Conservation (phyloP, 2,797 vertebrate genomes). For the Enteromius unitaeniatus region DNA sequence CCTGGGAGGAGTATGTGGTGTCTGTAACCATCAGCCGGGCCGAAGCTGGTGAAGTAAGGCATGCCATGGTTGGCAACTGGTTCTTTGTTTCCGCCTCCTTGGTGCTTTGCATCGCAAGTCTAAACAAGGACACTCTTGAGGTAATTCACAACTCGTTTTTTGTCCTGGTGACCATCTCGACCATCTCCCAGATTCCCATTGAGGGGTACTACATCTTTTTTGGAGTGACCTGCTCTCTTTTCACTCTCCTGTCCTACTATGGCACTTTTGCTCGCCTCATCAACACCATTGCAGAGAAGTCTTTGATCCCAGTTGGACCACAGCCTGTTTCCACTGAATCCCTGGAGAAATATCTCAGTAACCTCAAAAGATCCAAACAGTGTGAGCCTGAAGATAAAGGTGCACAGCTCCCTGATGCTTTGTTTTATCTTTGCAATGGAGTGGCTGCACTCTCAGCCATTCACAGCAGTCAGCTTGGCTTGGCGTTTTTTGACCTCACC, state of each 20-base stretch:
- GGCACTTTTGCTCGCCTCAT: conserved; percentile 84
- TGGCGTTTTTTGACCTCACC: conserved; percentile 75
- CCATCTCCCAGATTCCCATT: conserved; percentile 81
- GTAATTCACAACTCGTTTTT: conserved; percentile 83
- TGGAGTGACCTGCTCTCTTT: conserved; percentile 82
- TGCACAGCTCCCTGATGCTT: conserved; percentile 75
- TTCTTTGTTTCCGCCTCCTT: conserved; percentile 83
- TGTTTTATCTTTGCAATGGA: conserved; percentile 88
- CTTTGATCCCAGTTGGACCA: conserved; percentile 81
- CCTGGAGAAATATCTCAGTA: conserved; percentile 67
- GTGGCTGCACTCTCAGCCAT: conserved; percentile 83
- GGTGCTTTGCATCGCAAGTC: conserved; percentile 78
- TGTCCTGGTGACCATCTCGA: conserved; percentile 79
- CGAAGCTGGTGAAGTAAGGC: conserved; percentile 66
- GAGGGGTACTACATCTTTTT: conserved; percentile 78
- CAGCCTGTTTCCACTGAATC: conserved; percentile 77
- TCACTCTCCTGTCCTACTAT: conserved; percentile 79
- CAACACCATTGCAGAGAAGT: conserved; percentile 89
- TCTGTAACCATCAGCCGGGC: conserved; percentile 62
- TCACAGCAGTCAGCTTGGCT: conserved; percentile 56
- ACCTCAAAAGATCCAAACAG: conserved; percentile 47
- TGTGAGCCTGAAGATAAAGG: conserved; percentile 16
- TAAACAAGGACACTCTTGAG: conserved; percentile 83
- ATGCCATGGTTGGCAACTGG: conserved; percentile 85
- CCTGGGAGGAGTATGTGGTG: conserved; percentile 86